These are phyloP conservation scores for Bombus confusus DNA, from an alignment of 1,140 invertebrate genomes.

Conservation along the genomic window DNA sequence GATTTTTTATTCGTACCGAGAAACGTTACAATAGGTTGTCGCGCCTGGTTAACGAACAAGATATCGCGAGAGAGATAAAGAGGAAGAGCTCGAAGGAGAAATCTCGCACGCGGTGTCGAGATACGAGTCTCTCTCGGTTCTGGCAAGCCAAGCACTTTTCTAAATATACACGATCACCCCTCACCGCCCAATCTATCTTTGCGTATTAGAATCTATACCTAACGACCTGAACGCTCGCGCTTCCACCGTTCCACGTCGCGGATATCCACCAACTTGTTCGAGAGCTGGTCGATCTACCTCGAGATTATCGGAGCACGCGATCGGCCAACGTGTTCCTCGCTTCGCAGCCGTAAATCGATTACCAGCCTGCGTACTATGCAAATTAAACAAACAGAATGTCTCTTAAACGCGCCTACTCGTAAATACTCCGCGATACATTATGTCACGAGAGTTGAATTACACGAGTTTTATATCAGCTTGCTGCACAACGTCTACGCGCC, in stretches of 20 bases:
- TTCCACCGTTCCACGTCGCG: constrained; percentile 51
- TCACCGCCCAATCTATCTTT: constrained; percentile 82
- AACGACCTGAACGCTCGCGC: constrained; percentile 55
- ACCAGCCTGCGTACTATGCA: not conserved
- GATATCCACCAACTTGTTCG: constrained; percentile 16
- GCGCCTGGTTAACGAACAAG: not conserved
- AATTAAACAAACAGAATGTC: not conserved
- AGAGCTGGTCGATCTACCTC: not conserved
- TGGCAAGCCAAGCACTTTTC: constrained; percentile 81
- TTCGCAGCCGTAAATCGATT: not conserved
- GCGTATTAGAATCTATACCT: constrained; percentile 81
- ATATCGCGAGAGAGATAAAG: constrained; percentile 9
- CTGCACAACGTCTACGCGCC: not conserved
- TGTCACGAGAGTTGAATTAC: not conserved
- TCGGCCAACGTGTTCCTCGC: not conserved
- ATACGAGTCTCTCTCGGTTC: constrained; percentile 75
- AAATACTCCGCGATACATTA: not conserved
- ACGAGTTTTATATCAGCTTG: not conserved
- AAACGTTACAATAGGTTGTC: constrained; percentile 23
- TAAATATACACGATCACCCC: constrained; percentile 81
- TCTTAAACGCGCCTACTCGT: not conserved
- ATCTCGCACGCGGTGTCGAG: constrained; percentile 56
- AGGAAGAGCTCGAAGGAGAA: constrained; percentile 49
- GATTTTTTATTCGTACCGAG: not conserved
- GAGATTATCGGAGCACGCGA: not conserved